Percentiles rank a stretch among this genome's conserved stretches.
phyloP scores from a whole-genome alignment of 1,140 invertebrate species.

The Bombus huntii region DNA sequence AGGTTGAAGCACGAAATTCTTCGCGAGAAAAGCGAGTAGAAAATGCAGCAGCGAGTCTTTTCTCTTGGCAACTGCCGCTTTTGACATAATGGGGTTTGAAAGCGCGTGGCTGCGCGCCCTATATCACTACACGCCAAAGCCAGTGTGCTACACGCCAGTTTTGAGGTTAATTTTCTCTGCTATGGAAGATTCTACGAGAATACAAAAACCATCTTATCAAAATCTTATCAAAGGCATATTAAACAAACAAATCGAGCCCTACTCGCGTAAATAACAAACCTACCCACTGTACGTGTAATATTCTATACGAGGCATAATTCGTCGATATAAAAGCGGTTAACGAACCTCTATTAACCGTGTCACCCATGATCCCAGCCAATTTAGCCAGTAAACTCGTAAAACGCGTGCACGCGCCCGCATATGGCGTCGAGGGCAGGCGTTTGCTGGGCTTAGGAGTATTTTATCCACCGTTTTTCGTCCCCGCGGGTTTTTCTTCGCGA shows the following conservation, averaged over 20 bases:
- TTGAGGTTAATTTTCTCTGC: neutral
- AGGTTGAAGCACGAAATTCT: neutral
- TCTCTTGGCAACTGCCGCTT: neutral
- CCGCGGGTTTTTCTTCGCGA: neutral
- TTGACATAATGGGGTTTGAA: neutral
- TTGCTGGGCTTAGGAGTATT: neutral
- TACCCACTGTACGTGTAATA: neutral
- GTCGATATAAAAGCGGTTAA: constrained; percentile 1
- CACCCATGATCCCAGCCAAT: constrained; percentile 2
- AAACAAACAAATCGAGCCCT: no score
- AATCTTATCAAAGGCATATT: neutral
- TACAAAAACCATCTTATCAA: neutral
- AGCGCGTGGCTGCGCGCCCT: neutral
- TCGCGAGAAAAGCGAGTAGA: neutral
- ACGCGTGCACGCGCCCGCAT: constrained; percentile 17
- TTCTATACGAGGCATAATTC: neutral
- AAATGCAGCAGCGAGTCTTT: neutral
- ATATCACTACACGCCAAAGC: neutral
- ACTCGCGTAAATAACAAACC: neutral
- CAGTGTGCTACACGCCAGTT: neutral
- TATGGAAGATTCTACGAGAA: neutral
- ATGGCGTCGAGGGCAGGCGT: neutral
- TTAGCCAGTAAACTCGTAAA: constrained; percentile 3
- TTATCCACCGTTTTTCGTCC: neutral
- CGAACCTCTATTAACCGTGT: constrained; percentile 10